Conservation (phyloP, 2,888 invertebrate genomes). For the Meiosimyza platycephala region DNA sequence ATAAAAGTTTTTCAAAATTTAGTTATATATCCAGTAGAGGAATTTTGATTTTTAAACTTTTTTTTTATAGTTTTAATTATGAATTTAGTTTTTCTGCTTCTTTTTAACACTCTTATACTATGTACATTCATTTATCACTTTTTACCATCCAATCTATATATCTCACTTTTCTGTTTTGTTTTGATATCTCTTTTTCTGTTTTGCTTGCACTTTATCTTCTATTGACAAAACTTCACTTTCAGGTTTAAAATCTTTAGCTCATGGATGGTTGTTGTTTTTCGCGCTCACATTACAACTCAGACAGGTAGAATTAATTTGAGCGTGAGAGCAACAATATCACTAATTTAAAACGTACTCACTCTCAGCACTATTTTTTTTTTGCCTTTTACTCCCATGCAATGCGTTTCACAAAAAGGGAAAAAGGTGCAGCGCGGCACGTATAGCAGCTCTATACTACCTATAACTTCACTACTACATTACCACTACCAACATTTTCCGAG, state of each 20-base stretch:
- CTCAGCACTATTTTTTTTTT: neutral
- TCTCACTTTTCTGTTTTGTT: slow-evolving; percentile 11
- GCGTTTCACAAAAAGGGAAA: neutral
- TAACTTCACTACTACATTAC: neutral
- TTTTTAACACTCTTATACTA: no score
- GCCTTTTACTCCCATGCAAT: slow-evolving; percentile 4
- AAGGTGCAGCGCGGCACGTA: slow-evolving; percentile 17
- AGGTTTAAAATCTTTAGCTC: slow-evolving; percentile 9
- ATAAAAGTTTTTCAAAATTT: no score
- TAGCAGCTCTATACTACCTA: neutral
- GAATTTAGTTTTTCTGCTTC: no score
- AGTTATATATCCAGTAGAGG: no score
- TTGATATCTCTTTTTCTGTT: slow-evolving; percentile 6
- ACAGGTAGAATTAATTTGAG: slow-evolving; percentile 10
- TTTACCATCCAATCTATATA: neutral
- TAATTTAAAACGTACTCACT: neutral
- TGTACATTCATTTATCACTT: no score
- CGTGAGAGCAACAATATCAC: no score
- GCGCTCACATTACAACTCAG: neutral
- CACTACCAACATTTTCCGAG: neutral
- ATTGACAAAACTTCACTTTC: slow-evolving; percentile 29
- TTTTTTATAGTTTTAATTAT: no score
- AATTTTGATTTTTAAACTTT: no score
- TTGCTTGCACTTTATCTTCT: slow-evolving; percentile 6
- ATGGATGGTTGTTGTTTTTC: neutral